phyloP scores from a whole-genome alignment of 1,140 invertebrate species.

The Brachionus asplanchnoidis region DNA sequence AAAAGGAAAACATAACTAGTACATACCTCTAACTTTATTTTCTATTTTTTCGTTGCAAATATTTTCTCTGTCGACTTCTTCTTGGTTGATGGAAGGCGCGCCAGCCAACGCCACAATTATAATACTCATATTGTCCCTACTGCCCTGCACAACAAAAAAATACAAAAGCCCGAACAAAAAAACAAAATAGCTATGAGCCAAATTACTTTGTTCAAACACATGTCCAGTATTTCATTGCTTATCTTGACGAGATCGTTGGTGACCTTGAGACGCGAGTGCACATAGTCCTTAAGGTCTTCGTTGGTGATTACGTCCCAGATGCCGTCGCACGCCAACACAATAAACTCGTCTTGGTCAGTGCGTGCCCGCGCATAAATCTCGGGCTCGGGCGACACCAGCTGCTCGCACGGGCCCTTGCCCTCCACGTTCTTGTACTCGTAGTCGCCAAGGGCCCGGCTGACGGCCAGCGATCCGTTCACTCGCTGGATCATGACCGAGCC shows the following conservation, averaged over 20 bases:
- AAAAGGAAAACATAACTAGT: background rate
- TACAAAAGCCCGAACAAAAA: background rate
- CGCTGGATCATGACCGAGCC: conserved; percentile 96
- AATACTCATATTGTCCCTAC: conserved; percentile 99
- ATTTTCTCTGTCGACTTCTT: conserved; percentile 27
- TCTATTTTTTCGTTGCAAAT: conserved; percentile 40
- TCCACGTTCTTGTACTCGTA: conserved; percentile 90
- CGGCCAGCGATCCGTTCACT: conserved; percentile 70
- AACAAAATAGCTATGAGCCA: background rate
- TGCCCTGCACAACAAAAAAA: conserved; percentile 70
- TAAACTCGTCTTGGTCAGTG: conserved; percentile 68
- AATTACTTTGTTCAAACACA: conserved; percentile 89
- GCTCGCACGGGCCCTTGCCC: conserved; percentile 69
- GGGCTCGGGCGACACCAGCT: conserved; percentile 91
- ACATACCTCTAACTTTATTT: conserved; percentile 34
- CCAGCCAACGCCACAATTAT: conserved; percentile 79
- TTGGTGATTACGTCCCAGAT: conserved; percentile 95
- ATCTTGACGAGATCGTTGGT: conserved; percentile 81
- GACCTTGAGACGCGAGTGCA: conserved; percentile 78
- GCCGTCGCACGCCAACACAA: conserved; percentile 97
- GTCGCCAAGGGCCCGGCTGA: conserved; percentile 88
- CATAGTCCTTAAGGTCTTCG: conserved; percentile 88
- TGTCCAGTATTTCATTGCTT: conserved; percentile 93
- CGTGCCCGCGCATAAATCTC: conserved; percentile 83
- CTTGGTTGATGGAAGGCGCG: background rate